Evolutionary conservation across 2,113 vertebrate species (phyloP), one percentile per base, ranked within the genome.

Genomic region (Bos taurus): DNA sequence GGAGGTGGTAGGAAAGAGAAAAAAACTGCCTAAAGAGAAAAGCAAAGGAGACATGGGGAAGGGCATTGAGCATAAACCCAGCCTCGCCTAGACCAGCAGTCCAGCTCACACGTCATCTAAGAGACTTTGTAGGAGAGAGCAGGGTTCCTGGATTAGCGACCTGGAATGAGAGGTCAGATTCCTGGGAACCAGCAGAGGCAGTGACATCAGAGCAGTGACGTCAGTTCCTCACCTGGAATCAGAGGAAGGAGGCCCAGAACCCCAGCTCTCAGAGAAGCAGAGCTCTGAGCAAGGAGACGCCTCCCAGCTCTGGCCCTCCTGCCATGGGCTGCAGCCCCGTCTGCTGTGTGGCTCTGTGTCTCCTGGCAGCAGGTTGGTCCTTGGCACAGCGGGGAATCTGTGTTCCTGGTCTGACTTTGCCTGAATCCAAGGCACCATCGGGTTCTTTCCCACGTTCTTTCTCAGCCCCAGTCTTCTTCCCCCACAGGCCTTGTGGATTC

Each of bases 31-130:
- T 21, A 17, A 30, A 12, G 6, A 11, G 36, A 59, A 48, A 86
- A 43, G 57, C 16, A 3, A 28, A 28, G 30, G 17, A 5, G 5
- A 17, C 43, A 0, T 8, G 46, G 15, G 16, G 28, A 3, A 0
- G 2, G 40, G n/a, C 6, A 0, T 6, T 1, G 0, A 5, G 30
- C 28, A 6, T 11, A 23, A 21, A 7, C 3, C n/a, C 16, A 21
- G 43, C 13, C 1, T 26, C 3, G 2, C 14, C 14, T 13, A 3
- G 11, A 28, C 19, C 5, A 16, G 7, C 88, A 13, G 28, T 4
- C 2, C 40, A 50, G 4, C 30, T 12, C 2, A 1, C 0, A 0
- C 1, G 30, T 17, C 36, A 4, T 3, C 0, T 16, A 62, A 21
- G 25, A 43, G 17, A 3, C 6, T 74, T 43, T 40, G 7, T 6